phyloP scores from a whole-genome alignment of 2,797 vertebrate genomes.

The Bovichtus diacanthus region DNA sequence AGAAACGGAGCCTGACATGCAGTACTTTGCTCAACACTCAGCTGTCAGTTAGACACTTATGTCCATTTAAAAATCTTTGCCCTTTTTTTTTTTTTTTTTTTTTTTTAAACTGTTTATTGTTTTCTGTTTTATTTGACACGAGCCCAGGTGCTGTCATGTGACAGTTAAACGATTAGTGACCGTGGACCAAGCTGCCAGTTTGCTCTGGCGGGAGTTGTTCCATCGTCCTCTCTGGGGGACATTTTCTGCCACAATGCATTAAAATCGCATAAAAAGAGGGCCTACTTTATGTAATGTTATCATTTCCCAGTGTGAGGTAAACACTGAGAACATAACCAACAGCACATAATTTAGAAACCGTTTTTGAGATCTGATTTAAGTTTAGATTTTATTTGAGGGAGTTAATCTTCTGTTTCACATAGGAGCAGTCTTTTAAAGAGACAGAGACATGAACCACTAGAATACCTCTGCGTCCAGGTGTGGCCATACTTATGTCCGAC shows the following conservation, averaged over 20 bases:
- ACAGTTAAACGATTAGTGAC: not conserved
- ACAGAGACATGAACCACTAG: conserved; percentile 28
- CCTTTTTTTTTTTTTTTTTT: conserved; percentile 37
- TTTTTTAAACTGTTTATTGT: conserved; percentile 31
- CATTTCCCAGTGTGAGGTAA: not conserved
- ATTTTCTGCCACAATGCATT: not conserved
- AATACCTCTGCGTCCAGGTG: conserved; percentile 29
- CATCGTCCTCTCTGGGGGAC: not conserved
- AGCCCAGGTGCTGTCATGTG: conserved; percentile 19
- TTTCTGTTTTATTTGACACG: conserved; percentile 1
- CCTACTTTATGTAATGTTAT: not conserved
- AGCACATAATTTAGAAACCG: not conserved
- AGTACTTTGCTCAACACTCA: conserved; percentile 22
- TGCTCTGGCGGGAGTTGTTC: not conserved
- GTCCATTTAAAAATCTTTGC: conserved; percentile 1
- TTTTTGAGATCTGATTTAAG: not conserved
- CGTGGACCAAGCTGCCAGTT: not conserved
- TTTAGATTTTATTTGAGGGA: not conserved
- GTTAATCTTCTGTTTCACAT: conserved; percentile 4
- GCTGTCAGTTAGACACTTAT: not conserved
- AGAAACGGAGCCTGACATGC: conserved; percentile 3
- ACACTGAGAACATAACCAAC: not conserved
- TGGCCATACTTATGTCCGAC: not conserved
- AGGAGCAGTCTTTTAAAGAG: not conserved
- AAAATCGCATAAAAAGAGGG: not conserved